These are phyloP conservation scores for Aspidapion aeneum DNA, from an alignment of 2,888 invertebrate species.

Conservation along the genomic window DNA sequence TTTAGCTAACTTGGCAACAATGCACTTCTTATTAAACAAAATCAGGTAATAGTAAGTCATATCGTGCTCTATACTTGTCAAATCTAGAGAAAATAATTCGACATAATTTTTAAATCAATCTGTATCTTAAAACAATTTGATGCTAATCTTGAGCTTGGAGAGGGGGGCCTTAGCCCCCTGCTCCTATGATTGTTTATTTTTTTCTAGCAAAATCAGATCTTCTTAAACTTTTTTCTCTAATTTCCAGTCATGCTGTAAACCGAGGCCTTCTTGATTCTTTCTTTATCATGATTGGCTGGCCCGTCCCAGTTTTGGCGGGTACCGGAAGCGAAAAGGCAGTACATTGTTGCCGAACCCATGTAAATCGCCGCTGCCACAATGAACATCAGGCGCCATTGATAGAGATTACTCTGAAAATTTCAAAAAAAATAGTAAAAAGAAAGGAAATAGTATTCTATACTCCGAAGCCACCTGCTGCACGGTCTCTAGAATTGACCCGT, in stretches of 20 bases:
- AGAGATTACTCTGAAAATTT: constrained; percentile 13
- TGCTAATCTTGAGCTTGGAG: too few species aligned
- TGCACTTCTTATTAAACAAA: too few species aligned
- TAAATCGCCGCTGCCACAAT: constrained; percentile 14
- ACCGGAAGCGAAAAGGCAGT: constrained; percentile 15
- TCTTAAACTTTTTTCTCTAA: background rate
- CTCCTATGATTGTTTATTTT: too few species aligned
- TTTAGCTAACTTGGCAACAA: too few species aligned
- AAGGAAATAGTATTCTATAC: too few species aligned
- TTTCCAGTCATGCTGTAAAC: constrained; percentile 11
- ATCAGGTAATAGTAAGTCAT: background rate
- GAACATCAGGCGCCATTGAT: constrained; percentile 20
- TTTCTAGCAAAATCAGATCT: too few species aligned
- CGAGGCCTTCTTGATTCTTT: constrained; percentile 12
- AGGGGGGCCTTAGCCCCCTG: too few species aligned
- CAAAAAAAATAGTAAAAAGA: too few species aligned
- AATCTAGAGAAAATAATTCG: background rate
- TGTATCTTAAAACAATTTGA: background rate
- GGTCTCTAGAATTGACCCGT: too few species aligned
- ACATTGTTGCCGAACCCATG: constrained; percentile 8
- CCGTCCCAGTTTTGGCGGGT: constrained; percentile 19
- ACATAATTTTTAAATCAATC: background rate
- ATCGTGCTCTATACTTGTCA: background rate
- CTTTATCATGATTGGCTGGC: background rate
- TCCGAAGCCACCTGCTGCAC: too few species aligned